Evolutionary conservation across 2,113 vertebrate genomes (phyloP), one percentile per base, ranked within the genome.

Genomic region (Cryptomyrus ogoouensis): DNA sequence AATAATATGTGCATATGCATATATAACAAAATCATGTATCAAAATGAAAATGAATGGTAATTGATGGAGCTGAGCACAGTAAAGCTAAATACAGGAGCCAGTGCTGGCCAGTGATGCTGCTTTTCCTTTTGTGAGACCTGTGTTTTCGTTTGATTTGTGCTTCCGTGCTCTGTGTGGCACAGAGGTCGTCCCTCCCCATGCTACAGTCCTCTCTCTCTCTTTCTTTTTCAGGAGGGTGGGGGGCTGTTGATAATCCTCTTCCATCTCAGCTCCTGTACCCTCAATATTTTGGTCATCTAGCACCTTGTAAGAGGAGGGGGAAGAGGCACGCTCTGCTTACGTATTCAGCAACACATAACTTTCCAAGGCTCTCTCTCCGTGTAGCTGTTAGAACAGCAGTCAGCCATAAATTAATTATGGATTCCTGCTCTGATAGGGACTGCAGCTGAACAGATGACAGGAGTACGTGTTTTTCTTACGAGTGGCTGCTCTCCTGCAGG

Each of bases 351-450:
- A 93, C 90, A 92, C 92, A 94, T 92, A 94, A 94, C 89, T 93
- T 94, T 93, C 89, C 90, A 92, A 94, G 91, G 93, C 90, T 91
- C 93, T 89, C 91, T 93, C 91, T 92, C 92, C 91, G 90, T 93
- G 92, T 91, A 92, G 58, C 70, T 91, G 90, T 88, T 87, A 89
- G 91, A 94, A 94, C 93, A 93, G 93, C 93, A 95, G 91, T 92
- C 93, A 93, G 91, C 94, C 93, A 94, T 95, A 92, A 94, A 95
- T 95, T 93, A 94, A 95, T 95, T 94, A 95, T 93, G 92, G 90
- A 89, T 94, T 94, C 95, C 93, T 95, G 95, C 93, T 95, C 94
- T 94, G 94, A 93, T 94, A 94, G 94, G 92, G 91, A 93, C 93
- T 91, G 90, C 91, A 92, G 88, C 90, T 91, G 92, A 90, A 91